These are phyloP conservation scores for Sebastolobus alascanus DNA, from an alignment of 2,797 vertebrate genomes.

Conservation along the genomic window DNA sequence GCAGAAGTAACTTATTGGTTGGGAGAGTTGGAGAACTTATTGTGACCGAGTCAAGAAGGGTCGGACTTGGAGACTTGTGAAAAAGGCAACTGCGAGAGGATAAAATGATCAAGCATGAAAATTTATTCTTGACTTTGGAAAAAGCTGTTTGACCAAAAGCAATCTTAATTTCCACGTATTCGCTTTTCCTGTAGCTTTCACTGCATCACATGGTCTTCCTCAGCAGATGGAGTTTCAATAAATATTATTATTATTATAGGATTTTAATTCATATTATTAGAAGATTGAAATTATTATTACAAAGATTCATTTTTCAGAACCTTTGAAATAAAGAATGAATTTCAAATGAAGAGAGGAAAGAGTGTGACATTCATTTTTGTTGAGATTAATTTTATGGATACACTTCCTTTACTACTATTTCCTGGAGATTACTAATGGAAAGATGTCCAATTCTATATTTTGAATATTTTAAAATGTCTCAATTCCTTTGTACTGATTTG, in stretches of 20 bases:
- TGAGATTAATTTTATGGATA: too few species aligned
- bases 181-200: neutral
- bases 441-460: neutral
- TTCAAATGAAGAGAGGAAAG: neutral
- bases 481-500: neutral
- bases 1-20: conserved; percentile 4
- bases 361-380: neutral
- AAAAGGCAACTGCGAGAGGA: neutral
- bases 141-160: neutral
- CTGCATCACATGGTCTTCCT: neutral
- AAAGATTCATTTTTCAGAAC: neutral
- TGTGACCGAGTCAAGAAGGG: neutral
- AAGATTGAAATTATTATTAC: neutral
- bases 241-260: neutral
- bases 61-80: neutral
- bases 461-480: neutral
- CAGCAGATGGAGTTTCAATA: neutral
- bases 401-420: neutral
- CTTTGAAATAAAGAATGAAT: neutral
- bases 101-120: neutral
- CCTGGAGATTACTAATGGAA: neutral
- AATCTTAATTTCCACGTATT: neutral
- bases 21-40: neutral
- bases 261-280: neutral
- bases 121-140: neutral